A percentile compares a stretch with the other conserved stretches of the same genome.
Evolutionary conservation across 1,140 invertebrate genomes (phyloP).

Genomic region (Galendromus occidentalis): DNA sequence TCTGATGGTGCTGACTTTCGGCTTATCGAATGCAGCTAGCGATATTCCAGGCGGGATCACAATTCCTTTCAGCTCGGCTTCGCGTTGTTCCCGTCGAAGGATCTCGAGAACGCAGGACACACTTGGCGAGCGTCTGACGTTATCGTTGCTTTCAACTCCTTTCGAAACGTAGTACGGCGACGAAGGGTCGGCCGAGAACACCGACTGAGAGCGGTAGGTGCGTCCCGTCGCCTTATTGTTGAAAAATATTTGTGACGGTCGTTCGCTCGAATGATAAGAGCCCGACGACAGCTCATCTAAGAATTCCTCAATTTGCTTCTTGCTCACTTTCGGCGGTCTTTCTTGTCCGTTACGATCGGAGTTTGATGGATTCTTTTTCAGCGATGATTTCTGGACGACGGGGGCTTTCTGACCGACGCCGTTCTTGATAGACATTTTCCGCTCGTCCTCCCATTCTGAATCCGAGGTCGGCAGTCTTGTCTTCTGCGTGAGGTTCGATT

Average conservation of each 20-base stretch:
- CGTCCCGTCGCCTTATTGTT: slow-evolving; percentile 8
- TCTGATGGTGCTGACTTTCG: slow-evolving; percentile 53
- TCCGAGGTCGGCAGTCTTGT: not conserved
- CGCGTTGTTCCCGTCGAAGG: not conserved
- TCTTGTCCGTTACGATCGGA: not conserved
- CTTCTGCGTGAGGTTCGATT: not conserved
- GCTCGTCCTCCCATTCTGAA: not conserved
- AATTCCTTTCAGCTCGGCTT: slow-evolving; percentile 1
- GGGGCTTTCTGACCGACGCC: not conserved
- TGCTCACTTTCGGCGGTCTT: not conserved
- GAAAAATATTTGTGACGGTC: not conserved
- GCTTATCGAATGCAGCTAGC: slow-evolving; percentile 2
- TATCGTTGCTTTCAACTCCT: not conserved
- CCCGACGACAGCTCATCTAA: slow-evolving; percentile 5
- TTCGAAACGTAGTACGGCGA: slow-evolving; percentile 9
- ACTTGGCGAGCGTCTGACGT: slow-evolving; percentile 5
- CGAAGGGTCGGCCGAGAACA: not conserved
- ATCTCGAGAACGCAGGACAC: slow-evolving; percentile 7
- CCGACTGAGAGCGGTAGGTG: slow-evolving; percentile 6
- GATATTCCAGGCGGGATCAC: slow-evolving; percentile 1
- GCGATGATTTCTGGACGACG: not conserved
- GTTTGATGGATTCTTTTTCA: not conserved
- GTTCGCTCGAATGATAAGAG: slow-evolving; percentile 4
- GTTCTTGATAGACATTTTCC: not conserved
- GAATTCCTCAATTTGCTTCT: slow-evolving; percentile 9